phyloP scores from a whole-genome alignment of 2,113 vertebrate species.

The Notechis scutatus region DNA sequence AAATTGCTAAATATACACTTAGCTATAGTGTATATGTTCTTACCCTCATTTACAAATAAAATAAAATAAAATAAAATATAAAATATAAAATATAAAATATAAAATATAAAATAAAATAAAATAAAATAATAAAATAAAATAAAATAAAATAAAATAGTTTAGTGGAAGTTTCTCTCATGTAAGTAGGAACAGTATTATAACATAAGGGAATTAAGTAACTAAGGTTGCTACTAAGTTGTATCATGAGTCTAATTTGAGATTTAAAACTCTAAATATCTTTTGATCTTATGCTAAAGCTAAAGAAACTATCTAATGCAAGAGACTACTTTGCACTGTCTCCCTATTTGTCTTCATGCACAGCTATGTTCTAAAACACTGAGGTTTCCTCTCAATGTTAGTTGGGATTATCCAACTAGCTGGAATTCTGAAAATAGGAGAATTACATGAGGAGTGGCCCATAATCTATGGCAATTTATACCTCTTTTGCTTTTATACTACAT shows the following conservation, averaged over 20 bases:
- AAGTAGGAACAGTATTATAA: neutral
- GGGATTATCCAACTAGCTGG: neutral
- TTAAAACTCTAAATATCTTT: neutral
- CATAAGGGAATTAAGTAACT: neutral
- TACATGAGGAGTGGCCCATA: neutral
- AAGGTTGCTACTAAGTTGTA: neutral
- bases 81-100: no score
- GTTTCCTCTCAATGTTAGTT: neutral
- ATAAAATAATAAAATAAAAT: neutral
- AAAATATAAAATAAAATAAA: neutral
- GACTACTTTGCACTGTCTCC: neutral
- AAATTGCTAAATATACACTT: neutral
- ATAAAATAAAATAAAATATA: neutral
- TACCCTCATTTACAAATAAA: neutral
- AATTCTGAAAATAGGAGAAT: neutral
- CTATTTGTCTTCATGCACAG: neutral
- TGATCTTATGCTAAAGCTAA: slow-evolving; percentile 4
- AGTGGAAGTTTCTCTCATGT: neutral
- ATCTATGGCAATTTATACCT: neutral
- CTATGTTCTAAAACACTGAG: neutral
- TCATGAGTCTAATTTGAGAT: neutral
- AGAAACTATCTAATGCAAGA: neutral
- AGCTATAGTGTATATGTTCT: slow-evolving; percentile 2
- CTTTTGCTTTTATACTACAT: neutral
- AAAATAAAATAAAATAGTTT: neutral